Evolutionary conservation across 1,140 invertebrate species (phyloP).

Genomic region (Camponotus vicinus): DNA sequence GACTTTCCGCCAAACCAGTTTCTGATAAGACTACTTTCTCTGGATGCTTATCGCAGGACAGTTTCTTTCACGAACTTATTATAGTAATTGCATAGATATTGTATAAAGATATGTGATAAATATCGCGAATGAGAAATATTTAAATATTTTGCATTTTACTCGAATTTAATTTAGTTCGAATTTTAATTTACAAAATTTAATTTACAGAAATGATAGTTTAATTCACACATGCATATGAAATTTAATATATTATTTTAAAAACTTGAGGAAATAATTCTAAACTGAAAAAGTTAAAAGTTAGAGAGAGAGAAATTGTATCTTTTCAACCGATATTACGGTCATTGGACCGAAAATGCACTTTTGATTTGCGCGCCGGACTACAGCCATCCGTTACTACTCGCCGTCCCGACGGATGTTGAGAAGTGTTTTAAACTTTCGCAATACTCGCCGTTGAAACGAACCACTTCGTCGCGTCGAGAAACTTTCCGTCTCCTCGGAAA

Average conservation of each 20-base stretch:
- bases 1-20: background rate
- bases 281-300: conserved; percentile 26
- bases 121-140: background rate
- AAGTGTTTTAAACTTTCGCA: conserved; percentile 59
- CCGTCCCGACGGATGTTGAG: conserved; percentile 36
- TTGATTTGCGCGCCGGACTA: conserved; percentile 50
- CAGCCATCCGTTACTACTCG: conserved; percentile 43
- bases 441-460: conserved; percentile 41
- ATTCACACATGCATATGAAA: background rate
- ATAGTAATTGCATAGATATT: background rate
- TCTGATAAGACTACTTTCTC: background rate
- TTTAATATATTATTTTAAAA: conserved; percentile 18
- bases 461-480: conserved; percentile 3
- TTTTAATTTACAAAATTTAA: background rate
- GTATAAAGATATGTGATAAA: too few species aligned
- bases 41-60: background rate
- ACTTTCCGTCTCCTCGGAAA: conserved; percentile 41
- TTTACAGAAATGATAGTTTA: background rate
- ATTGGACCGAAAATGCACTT: conserved; percentile 46
- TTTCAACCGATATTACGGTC: conserved; percentile 12
- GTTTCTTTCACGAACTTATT: background rate
- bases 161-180: conserved; percentile 1
- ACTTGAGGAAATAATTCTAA: conserved; percentile 28
- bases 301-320: conserved; percentile 16
- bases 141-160: background rate